Percentiles rank a stretch among this genome's conserved stretches.
These are phyloP conservation scores for Lochmaea crataegi DNA, from an alignment of 2,888 invertebrate species.

Conservation along the genomic window DNA sequence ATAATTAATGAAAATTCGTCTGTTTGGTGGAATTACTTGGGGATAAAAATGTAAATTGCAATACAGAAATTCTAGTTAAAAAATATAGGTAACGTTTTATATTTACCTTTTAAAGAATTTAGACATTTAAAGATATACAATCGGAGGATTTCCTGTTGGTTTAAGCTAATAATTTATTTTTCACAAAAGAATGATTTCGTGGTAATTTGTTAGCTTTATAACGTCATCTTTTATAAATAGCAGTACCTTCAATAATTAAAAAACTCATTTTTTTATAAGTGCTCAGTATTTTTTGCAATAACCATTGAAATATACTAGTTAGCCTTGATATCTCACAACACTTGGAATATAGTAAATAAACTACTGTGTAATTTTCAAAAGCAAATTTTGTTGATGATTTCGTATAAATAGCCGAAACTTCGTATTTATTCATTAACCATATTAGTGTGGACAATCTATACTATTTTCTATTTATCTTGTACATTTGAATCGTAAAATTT, in stretches of 20 bases:
- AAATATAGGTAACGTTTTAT: neutral
- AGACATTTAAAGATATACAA: slow-evolving; percentile 1
- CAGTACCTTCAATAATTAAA: neutral
- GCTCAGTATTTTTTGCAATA: neutral
- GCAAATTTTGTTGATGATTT: too few relatives aligned
- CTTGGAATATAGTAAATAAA: neutral
- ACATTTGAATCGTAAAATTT: too few relatives aligned
- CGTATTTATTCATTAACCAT: too few relatives aligned
- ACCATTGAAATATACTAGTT: neutral
- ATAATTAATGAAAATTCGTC: too few relatives aligned
- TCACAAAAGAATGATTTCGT: slow-evolving; percentile 16
- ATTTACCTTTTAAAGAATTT: neutral
- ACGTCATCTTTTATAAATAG: slow-evolving; percentile 27
- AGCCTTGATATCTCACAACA: neutral
- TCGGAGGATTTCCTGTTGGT: slow-evolving; percentile 29
- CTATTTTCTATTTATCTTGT: too few relatives aligned
- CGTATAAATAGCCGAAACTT: too few relatives aligned
- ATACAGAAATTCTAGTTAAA: neutral
- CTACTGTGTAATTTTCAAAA: too few relatives aligned
- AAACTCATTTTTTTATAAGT: neutral
- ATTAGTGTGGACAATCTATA: too few relatives aligned
- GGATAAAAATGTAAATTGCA: too few relatives aligned
- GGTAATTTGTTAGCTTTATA: slow-evolving; percentile 13
- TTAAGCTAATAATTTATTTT: slow-evolving; percentile 22
- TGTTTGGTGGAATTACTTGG: too few relatives aligned